phyloP scores from a whole-genome alignment of 1,140 invertebrate species.

The Episyrphus balteatus region DNA sequence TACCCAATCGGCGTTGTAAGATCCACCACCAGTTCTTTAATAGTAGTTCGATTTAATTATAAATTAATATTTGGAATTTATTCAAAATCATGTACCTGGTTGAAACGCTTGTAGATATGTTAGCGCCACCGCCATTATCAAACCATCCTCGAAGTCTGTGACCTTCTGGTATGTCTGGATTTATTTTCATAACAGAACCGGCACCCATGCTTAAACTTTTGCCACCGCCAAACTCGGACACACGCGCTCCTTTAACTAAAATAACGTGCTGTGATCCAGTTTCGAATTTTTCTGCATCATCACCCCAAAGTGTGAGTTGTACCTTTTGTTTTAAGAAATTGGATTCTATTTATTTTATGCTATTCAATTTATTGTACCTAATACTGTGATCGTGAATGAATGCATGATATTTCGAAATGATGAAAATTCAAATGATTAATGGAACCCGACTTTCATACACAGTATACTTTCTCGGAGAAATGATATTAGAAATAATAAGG shows the following conservation, averaged over 20 bases:
- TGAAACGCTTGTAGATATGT: slow-evolving; percentile 52
- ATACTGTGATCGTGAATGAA: too few species aligned
- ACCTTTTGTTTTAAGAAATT: slow-evolving; percentile 37
- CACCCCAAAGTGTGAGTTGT: slow-evolving; percentile 63
- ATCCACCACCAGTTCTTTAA: slow-evolving; percentile 23
- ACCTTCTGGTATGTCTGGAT: slow-evolving; percentile 83
- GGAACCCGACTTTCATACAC: too few species aligned
- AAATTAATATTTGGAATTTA: neutral
- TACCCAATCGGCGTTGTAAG: slow-evolving; percentile 47
- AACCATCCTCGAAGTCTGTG: slow-evolving; percentile 84
- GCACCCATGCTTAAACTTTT: slow-evolving; percentile 39
- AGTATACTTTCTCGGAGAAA: too few species aligned
- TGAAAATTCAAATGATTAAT: too few species aligned
- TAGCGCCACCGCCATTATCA: slow-evolving; percentile 57
- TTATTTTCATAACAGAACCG: slow-evolving; percentile 56
- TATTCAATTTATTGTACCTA: neutral
- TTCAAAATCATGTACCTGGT: slow-evolving; percentile 33
- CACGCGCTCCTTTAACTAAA: slow-evolving; percentile 63
- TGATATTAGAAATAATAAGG: too few species aligned
- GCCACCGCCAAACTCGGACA: slow-evolving; percentile 66
- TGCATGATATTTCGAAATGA: too few species aligned
- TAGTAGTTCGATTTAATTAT: neutral
- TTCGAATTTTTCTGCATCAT: slow-evolving; percentile 75
- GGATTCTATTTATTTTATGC: neutral
- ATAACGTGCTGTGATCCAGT: slow-evolving; percentile 64